Conservation (phyloP, 1,140 invertebrate species). For the Caenorhabditis brenneri region DNA sequence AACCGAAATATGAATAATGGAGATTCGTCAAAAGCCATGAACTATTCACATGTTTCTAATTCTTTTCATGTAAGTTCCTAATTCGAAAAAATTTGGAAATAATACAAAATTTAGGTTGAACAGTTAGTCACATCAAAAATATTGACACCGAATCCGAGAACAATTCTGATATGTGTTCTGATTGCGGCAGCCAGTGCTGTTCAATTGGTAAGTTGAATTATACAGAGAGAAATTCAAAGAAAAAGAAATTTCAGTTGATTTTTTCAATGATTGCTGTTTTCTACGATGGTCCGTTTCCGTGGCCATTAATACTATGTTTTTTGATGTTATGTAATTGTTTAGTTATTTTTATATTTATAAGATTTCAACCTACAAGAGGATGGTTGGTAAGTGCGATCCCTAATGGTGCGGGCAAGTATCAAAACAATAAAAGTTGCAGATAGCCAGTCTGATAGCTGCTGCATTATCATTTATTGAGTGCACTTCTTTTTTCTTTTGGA, state of each 20-base stretch:
- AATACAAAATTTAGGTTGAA: conserved; percentile 57
- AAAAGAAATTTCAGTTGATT: conserved; percentile 60
- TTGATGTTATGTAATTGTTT: conserved; percentile 63
- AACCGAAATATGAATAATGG: conserved; percentile 57
- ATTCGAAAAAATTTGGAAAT: not conserved
- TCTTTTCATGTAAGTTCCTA: conserved; percentile 60
- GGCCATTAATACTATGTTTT: conserved; percentile 51
- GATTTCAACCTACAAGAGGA: conserved; percentile 50
- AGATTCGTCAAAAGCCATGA: conserved; percentile 54
- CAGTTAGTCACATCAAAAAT: conserved; percentile 64
- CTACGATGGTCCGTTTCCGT: conserved; percentile 65
- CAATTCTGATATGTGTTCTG: conserved; percentile 58
- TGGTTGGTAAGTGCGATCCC: conserved; percentile 58
- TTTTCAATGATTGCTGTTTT: conserved; percentile 67
- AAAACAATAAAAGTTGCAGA: conserved; percentile 50
- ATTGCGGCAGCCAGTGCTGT: conserved; percentile 60
- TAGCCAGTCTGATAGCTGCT: conserved; percentile 59
- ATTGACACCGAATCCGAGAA: conserved; percentile 57
- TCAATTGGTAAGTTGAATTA: conserved; percentile 58
- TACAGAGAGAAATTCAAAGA: not conserved
- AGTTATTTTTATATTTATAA: conserved; percentile 60
- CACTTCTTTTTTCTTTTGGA: conserved; percentile 65
- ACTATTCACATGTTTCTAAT: conserved; percentile 48
- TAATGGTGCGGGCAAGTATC: too few relatives aligned
- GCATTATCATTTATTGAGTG: conserved; percentile 56